phyloP scores from a whole-genome alignment of 1,140 invertebrate genomes.

The Orchestia grillus region DNA sequence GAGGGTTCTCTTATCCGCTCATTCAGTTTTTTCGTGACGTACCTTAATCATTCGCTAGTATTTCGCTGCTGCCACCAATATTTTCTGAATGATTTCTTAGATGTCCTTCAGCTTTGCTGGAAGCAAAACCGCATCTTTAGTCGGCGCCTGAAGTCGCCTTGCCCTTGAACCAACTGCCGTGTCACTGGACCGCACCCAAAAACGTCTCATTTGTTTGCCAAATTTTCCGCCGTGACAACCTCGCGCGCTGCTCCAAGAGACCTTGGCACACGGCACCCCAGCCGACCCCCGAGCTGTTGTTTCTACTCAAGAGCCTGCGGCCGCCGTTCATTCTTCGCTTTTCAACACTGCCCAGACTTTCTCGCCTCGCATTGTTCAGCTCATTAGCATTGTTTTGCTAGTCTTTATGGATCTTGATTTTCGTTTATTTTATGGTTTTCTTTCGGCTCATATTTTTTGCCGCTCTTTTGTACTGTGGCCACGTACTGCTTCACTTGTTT shows the following conservation, averaged over 20 bases:
- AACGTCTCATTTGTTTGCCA: background rate
- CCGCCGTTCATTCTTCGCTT: background rate
- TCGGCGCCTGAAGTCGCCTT: background rate
- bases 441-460: no score
- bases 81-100: background rate
- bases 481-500: no score
- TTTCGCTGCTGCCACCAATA: background rate
- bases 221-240: background rate
- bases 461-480: no score
- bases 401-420: background rate
- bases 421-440: background rate
- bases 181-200: constrained; percentile 4
- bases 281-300: background rate
- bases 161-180: background rate
- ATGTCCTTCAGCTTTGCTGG: background rate
- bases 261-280: background rate
- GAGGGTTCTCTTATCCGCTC: no score
- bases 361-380: background rate
- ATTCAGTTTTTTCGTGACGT: no score
- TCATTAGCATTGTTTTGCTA: background rate
- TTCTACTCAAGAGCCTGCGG: background rate
- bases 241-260: background rate
- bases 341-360: background rate
- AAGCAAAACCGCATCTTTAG: background rate
- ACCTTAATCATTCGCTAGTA: no score